These are phyloP conservation scores for Synanthedon andrenaeformis DNA, from an alignment of 2,888 invertebrate genomes.

Conservation along the genomic window DNA sequence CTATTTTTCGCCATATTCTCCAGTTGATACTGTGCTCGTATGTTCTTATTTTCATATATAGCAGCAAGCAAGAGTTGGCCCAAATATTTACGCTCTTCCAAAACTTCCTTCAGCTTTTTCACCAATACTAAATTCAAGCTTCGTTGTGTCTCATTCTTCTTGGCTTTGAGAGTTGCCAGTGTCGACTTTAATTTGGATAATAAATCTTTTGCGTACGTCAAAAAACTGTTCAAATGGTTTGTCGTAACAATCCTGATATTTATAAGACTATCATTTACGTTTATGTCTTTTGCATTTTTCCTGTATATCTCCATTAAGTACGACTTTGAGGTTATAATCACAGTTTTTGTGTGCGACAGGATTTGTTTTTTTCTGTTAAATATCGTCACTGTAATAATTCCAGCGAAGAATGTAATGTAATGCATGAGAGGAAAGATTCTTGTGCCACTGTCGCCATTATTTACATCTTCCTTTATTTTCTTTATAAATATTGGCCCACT, in stretches of 20 bases:
- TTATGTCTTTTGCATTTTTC: neutral
- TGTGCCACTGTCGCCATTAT: neutral
- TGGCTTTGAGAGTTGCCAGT: neutral
- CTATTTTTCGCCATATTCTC: conserved; percentile 41
- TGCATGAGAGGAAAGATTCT: conserved; percentile 15
- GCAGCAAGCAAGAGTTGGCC: conserved; percentile 36
- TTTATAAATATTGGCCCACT: neutral
- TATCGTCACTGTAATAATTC: conserved; percentile 30
- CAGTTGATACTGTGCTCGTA: conserved; percentile 36
- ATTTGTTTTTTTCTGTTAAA: conserved; percentile 34
- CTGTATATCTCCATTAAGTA: conserved; percentile 5
- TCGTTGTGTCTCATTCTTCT: conserved; percentile 4
- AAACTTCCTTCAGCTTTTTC: conserved; percentile 36
- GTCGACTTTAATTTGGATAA: conserved; percentile 1
- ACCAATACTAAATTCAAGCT: conserved; percentile 26
- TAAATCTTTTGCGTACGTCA: conserved; percentile 9
- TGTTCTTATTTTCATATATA: conserved; percentile 45
- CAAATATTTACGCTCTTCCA: conserved; percentile 37
- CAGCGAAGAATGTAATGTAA: conserved; percentile 34
- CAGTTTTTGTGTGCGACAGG: conserved; percentile 17
- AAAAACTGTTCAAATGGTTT: conserved; percentile 5
- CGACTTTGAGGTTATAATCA: conserved; percentile 16
- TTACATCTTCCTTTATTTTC: neutral
- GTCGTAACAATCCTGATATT: conserved; percentile 9
- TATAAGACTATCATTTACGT: conserved; percentile 20